phyloP scores from a whole-genome alignment of 2,113 vertebrate species.

The Ploceus nigricollis region DNA sequence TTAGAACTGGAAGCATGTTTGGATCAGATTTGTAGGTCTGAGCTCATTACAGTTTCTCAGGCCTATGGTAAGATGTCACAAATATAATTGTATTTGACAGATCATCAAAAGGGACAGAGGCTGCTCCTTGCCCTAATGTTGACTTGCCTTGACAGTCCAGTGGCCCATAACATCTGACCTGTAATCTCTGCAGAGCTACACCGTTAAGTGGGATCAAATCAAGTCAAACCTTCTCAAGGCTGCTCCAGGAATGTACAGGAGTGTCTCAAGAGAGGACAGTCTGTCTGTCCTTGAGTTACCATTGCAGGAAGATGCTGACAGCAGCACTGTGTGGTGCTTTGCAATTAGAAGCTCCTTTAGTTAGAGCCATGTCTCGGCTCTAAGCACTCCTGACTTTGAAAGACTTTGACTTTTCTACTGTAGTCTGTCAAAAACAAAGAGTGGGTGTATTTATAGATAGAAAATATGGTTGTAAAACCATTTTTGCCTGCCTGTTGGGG shows the following conservation, averaged over 20 bases:
- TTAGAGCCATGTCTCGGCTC: background rate
- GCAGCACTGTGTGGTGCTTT: background rate
- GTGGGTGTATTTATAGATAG: background rate
- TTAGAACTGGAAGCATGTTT: background rate
- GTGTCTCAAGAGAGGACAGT: background rate
- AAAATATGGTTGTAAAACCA: background rate
- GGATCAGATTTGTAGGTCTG: background rate
- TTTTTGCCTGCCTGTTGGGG: background rate
- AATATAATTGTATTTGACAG: conserved; percentile 28
- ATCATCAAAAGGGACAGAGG: background rate
- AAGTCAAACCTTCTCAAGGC: background rate
- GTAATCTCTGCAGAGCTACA: background rate
- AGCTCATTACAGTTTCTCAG: background rate
- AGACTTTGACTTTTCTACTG: background rate
- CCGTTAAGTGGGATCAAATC: background rate
- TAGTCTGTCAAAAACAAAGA: background rate
- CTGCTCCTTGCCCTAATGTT: background rate
- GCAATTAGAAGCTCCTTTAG: background rate
- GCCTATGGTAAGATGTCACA: background rate
- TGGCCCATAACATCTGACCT: conserved; percentile 19
- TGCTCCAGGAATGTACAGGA: background rate
- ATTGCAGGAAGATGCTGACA: background rate
- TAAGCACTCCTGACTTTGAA: background rate
- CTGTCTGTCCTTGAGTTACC: background rate
- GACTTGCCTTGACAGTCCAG: conserved; percentile 29